Evolutionary conservation across 2,888 invertebrate genomes (phyloP).

Genomic region (Sisyra nigra): DNA sequence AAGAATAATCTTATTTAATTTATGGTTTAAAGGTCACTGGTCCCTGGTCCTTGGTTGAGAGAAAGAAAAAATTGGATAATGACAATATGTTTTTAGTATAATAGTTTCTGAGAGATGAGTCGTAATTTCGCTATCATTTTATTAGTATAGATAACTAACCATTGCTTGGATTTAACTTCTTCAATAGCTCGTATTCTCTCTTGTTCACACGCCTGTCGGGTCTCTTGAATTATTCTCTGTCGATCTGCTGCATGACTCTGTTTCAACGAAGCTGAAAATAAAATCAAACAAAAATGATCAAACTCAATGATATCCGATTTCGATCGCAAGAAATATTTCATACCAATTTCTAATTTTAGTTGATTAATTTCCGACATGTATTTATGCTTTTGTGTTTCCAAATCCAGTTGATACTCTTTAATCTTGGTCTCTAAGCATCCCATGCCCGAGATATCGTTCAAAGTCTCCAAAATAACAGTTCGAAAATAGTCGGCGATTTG

Average conservation of each 20-base stretch:
- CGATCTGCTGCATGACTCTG: conserved; percentile 54
- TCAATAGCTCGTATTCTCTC: conserved; percentile 58
- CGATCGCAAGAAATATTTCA: conserved; percentile 18
- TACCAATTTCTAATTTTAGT: conserved; percentile 34
- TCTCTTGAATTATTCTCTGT: conserved; percentile 43
- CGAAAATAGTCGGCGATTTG: conserved; percentile 56
- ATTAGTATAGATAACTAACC: no score
- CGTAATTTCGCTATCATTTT: no score
- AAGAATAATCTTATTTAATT: no score
- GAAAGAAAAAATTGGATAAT: no score
- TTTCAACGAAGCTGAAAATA: conserved; percentile 4
- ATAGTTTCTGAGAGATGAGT: no score
- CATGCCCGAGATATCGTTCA: conserved; percentile 42
- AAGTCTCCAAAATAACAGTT: conserved; percentile 46
- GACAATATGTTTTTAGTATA: no score
- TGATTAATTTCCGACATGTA: conserved; percentile 60
- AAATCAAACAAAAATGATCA: background rate
- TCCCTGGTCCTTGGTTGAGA: no score
- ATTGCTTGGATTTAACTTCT: conserved; percentile 74
- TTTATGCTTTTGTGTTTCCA: conserved; percentile 52
- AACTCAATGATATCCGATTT: no score
- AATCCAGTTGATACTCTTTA: conserved; percentile 43
- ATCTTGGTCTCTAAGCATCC: conserved; percentile 38
- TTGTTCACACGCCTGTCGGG: conserved; percentile 44
- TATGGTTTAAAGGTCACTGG: no score